These are phyloP conservation scores for Melopsittacus undulatus DNA, from an alignment of 2,797 vertebrate species.

Conservation along the genomic window DNA sequence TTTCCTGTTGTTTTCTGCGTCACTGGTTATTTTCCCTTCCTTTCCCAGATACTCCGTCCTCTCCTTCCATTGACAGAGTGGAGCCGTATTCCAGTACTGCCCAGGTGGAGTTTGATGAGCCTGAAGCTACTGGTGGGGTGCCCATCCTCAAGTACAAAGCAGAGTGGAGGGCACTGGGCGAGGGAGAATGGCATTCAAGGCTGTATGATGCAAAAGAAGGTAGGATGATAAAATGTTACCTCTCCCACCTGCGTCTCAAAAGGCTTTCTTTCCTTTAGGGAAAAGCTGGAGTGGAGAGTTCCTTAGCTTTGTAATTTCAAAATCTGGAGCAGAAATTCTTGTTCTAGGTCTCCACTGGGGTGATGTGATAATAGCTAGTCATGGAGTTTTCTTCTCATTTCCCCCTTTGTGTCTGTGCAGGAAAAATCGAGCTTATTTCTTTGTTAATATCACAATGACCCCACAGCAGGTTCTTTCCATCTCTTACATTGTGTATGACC, in stretches of 20 bases:
- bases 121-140: slow-evolving; percentile 92
- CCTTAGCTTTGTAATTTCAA: background rate
- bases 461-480: background rate
- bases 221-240: slow-evolving; percentile 49
- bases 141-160: slow-evolving; percentile 91
- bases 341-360: background rate
- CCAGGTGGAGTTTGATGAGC: slow-evolving; percentile 89
- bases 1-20: background rate
- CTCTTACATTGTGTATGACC: background rate
- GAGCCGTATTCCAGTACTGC: slow-evolving; percentile 94
- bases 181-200: slow-evolving; percentile 81
- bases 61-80: slow-evolving; percentile 86
- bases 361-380: background rate
- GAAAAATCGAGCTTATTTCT: background rate
- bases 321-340: background rate
- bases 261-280: background rate
- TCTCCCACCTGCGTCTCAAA: too few species aligned
- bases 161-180: slow-evolving; percentile 83
- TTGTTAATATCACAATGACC: fast-evolving
- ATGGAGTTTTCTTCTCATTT: background rate
- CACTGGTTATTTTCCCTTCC: background rate
- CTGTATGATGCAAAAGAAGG: slow-evolving; percentile 87
- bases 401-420: background rate
- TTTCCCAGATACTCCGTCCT: slow-evolving; percentile 90
- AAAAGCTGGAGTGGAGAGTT: background rate